Base-by-base conservation (phyloP, 2,888 invertebrate species). In the Zaprionus bogoriensis region DNA sequence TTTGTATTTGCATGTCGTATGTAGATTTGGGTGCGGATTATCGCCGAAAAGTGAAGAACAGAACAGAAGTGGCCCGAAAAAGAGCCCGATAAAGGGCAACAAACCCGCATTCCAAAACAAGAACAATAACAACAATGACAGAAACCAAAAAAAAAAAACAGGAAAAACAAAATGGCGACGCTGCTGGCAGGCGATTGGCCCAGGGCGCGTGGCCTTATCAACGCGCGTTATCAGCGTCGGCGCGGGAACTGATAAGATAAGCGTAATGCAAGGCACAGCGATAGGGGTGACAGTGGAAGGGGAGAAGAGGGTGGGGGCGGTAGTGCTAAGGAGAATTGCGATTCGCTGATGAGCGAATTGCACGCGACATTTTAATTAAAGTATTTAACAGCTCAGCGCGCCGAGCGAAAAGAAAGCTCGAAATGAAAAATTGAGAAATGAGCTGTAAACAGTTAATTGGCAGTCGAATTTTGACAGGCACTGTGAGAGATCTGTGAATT, bases 331-430 rank as follows among this genome's bases (percentile, higher is more conserved):
- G 7, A 9, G 12, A 4, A n/a, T 14, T 9, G 4, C n/a, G 22
- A 17, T 9, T n/a, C n/a, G n/a, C n/a, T n/a, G n/a, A n/a, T n/a
- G n/a, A n/a, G 55, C 32, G n/a, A 27, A 27, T 27, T 28, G 44
- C 85, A 85, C 55, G 87, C 82, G 57, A 78, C 53, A 69, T 73
- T 78, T 78, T 85, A 82, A 82, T 82, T 85, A 87, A 81, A 81
- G 77, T 74, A 70, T 70, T 65, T 64, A 74, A 70, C 48, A 38
- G 51, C 54, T 41, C 10, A 52, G 38, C 14, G 7, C 39, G 5
- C 39, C 3, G 12, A n/a, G 53, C 39, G 41, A 60, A 47, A 57
- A 52, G 7, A 32, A 9, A 36, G 14, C 30, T 10, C 30, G 12
- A n/a, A 10, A 5, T 36, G 14, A 36, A 36, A 36, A 39, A n/a